Conservation (phyloP, 2,113 vertebrate genomes). For the Noctilio leporinus region DNA sequence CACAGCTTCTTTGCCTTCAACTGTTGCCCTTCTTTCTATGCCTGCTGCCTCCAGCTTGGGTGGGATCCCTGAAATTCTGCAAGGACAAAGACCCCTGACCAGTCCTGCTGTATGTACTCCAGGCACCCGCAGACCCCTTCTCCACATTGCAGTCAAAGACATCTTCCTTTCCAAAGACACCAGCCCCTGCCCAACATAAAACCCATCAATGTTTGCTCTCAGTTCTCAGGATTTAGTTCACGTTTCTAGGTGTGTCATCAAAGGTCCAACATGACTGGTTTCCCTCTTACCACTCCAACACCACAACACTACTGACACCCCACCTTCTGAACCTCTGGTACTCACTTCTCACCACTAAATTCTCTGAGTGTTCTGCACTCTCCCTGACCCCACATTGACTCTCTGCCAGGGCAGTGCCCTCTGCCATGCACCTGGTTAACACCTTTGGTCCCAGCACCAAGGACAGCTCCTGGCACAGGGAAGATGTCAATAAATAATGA, state of each 20-base stretch:
- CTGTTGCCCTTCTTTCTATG: background rate
- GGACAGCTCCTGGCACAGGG: slow-evolving; percentile 64
- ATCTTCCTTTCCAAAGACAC: background rate
- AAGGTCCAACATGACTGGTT: background rate
- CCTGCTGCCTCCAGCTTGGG: background rate
- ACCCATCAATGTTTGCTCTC: background rate
- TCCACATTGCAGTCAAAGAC: background rate
- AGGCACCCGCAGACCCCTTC: background rate
- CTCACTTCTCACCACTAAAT: background rate
- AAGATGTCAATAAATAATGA: slow-evolving; percentile 5
- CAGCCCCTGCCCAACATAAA: background rate
- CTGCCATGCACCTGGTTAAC: background rate
- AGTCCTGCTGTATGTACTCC: background rate
- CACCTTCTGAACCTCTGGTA: background rate
- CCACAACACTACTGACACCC: background rate
- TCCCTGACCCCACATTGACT: background rate
- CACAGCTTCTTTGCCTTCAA: background rate
- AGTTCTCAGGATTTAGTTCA: background rate
- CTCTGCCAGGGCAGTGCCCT: slow-evolving; percentile 6
- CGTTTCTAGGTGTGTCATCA: background rate
- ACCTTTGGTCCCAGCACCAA: slow-evolving; percentile 61
- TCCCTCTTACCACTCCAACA: background rate
- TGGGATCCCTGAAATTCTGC: background rate
- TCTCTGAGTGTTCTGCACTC: background rate
- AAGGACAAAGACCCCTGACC: background rate